phyloP scores from a whole-genome alignment of 2,113 vertebrate genomes.

The Microcebus jonahi region DNA sequence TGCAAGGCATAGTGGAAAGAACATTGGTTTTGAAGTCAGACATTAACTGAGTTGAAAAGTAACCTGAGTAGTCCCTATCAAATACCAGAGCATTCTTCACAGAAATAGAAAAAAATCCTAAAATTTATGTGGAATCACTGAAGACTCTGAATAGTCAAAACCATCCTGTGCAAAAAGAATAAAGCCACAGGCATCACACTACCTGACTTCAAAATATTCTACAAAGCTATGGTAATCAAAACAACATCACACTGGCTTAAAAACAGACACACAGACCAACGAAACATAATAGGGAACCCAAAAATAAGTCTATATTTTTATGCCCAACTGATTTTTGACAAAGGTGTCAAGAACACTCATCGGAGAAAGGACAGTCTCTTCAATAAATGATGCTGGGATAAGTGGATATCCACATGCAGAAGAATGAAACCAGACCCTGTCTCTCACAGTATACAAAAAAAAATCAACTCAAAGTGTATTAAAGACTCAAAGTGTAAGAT shows the following conservation, averaged over 20 bases:
- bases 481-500: too few species aligned
- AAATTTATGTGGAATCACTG: neutral
- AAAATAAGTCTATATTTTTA: neutral
- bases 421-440: neutral
- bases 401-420: neutral
- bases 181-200: neutral
- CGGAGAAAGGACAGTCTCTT: neutral
- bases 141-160: neutral
- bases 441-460: neutral
- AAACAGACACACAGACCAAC: neutral
- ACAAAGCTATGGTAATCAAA: neutral
- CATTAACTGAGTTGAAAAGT: neutral
- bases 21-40: neutral
- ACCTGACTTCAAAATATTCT: neutral
- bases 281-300: neutral
- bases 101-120: neutral
- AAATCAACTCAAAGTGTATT: neutral
- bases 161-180: neutral
- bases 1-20: neutral
- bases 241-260: neutral
- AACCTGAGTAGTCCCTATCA: neutral
- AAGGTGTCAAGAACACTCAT: neutral
- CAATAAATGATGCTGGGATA: neutral
- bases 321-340: neutral
- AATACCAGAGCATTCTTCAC: neutral